Conservation (phyloP, 2,888 invertebrate species). For the Ametastegia equiseti region DNA sequence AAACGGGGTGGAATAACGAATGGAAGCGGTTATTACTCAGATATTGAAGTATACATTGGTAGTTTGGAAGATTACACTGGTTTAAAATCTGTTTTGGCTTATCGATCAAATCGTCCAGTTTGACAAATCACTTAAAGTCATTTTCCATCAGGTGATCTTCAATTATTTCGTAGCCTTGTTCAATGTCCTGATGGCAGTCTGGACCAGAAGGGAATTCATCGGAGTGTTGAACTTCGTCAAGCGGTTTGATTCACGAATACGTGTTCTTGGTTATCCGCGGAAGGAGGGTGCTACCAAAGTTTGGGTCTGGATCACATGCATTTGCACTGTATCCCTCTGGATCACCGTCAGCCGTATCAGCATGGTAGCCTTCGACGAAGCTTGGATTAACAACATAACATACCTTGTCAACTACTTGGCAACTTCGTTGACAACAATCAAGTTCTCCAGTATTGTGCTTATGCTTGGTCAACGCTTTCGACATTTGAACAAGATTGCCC, state of each 20-base stretch:
- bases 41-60: no score
- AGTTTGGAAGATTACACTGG: no score
- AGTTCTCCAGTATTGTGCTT: slow-evolving; percentile 64
- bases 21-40: no score
- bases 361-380: slow-evolving; percentile 64
- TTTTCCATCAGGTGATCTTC: slow-evolving; percentile 56
- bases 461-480: slow-evolving; percentile 68
- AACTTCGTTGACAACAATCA: slow-evolving; percentile 60
- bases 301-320: slow-evolving; percentile 58
- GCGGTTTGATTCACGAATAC: slow-evolving; percentile 64
- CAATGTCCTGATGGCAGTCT: slow-evolving; percentile 57
- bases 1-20: no score
- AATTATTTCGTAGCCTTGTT: slow-evolving; percentile 63
- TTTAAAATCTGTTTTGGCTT: background rate
- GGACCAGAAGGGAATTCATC: slow-evolving; percentile 58
- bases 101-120: background rate
- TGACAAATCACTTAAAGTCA: background rate
- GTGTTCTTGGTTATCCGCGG: slow-evolving; percentile 61
- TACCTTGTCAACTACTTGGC: slow-evolving; percentile 67
- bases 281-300: slow-evolving; percentile 57
- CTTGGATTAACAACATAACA: slow-evolving; percentile 57
- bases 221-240: slow-evolving; percentile 67
- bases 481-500: slow-evolving; percentile 64
- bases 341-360: slow-evolving; percentile 61
- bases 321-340: slow-evolving; percentile 59